Conservation (phyloP, 2,888 invertebrate genomes). For the Matsumyia berberina region DNA sequence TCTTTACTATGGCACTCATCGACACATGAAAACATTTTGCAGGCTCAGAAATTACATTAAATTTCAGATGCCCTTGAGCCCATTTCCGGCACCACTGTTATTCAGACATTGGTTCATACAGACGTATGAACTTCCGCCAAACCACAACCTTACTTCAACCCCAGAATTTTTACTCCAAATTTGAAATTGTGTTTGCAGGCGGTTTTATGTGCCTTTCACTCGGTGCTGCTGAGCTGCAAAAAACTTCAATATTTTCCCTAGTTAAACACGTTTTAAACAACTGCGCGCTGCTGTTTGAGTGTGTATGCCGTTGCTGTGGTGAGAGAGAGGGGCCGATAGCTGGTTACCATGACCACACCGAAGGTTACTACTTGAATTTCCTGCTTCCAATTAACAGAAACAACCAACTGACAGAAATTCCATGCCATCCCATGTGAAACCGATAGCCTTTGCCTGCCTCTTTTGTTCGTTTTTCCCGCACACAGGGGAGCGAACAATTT, state of each 20-base stretch:
- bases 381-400: slow-evolving; percentile 40
- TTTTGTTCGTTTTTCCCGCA: slow-evolving; percentile 12
- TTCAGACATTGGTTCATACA: too few species aligned
- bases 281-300: slow-evolving; percentile 8
- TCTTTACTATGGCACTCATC: too few species aligned
- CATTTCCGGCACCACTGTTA: too few species aligned
- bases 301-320: slow-evolving; percentile 8
- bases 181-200: neutral
- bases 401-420: slow-evolving; percentile 33
- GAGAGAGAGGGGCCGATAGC: too few species aligned
- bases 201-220: neutral
- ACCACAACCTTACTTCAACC: too few species aligned
- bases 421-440: slow-evolving; percentile 7
- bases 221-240: too few species aligned
- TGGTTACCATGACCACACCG: neutral
- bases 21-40: too few species aligned
- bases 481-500: slow-evolving; percentile 14
- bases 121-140: too few species aligned
- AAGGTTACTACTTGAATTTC: too few species aligned
- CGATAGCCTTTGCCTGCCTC: slow-evolving; percentile 14
- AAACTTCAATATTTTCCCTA: slow-evolving; percentile 42
- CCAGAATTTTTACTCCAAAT: slow-evolving; percentile 3
- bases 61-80: too few species aligned
- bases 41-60: too few species aligned
- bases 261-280: slow-evolving; percentile 53